Evolutionary conservation across 2,888 invertebrate species (phyloP), one percentile per base, ranked within the genome.

Genomic region (Xestobium rufovillosum): DNA sequence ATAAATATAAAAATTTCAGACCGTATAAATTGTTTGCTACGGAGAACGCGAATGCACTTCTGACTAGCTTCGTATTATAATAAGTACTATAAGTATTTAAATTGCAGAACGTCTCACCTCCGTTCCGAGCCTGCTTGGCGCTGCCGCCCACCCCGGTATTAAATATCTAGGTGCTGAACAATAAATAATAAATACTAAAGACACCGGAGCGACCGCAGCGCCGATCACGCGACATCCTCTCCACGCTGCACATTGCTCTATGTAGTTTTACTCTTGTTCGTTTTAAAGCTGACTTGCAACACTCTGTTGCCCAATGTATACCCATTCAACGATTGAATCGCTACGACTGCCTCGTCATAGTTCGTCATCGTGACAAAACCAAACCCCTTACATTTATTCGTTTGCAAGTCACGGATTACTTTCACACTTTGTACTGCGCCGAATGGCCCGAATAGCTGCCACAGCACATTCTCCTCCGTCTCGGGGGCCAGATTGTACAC

Each of bases 321-420:
- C 59, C 95, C 95, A 69, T 96, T 95, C 61, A 96, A 75, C 49
- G 90, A 90, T 70, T 92, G 90, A 62, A 95, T 95, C 53, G 96
- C 95, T 57, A 91, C 87, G 47, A 92, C 83, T 42, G 95, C 91
- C 69, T 96, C 95, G 60, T 95, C 94, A 65, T 96, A 95, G 69
- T 94, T 92, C 64, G 92, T 92, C 95, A 96, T 96, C 49, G 94
- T 94, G 53, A 96, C 94, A 68, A 95, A 95, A 52, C 94, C 96
- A 69, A 94, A 96, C 47, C 96, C 96, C 75, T 94, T 95, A 74
- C 95, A 95, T 69, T 95, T 95, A 73, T 91, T 91, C 51, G 92
- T 92, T 60, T 89, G 84, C 57, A 89, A 80, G 74, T 95, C 94
- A 60, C 91, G 82, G 63, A 94, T 90, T 56, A 95, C 92, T 75